A percentile compares a stretch with the other conserved stretches of the same genome.
Conservation (phyloP, 2,797 vertebrate genomes). For the Catharus ustulatus region DNA sequence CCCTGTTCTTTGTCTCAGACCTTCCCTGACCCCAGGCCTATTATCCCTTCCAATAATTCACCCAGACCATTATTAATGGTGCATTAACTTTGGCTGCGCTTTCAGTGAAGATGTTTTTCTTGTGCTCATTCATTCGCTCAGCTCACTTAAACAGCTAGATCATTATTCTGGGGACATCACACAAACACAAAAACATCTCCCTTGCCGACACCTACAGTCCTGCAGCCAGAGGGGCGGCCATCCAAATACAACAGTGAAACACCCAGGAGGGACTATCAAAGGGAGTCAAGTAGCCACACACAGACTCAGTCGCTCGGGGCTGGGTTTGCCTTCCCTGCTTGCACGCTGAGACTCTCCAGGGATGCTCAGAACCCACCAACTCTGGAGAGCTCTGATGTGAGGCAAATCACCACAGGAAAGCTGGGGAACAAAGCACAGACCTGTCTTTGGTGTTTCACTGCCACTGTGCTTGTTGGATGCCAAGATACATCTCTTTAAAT, state of each 20-base stretch:
- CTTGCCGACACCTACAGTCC: constrained; percentile 29
- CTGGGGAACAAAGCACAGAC: not conserved
- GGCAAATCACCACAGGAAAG: not conserved
- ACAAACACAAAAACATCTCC: constrained; percentile 28
- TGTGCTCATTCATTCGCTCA: constrained; percentile 45
- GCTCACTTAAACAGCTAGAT: constrained; percentile 67
- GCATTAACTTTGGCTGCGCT: constrained; percentile 76
- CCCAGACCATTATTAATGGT: constrained; percentile 76
- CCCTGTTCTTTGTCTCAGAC: constrained; percentile 71
- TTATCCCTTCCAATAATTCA: constrained; percentile 72
- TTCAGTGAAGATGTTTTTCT: constrained; percentile 74
- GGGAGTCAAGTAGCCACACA: constrained; percentile 44
- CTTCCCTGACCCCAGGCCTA: constrained; percentile 63
- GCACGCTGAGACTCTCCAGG: rapidly evolving
- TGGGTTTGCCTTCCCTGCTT: not conserved
- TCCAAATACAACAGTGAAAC: not conserved
- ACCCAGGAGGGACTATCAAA: not conserved
- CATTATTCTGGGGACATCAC: constrained; percentile 65
- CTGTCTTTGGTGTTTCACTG: not conserved
- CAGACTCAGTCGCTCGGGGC: rapidly evolving
- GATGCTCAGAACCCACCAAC: not conserved
- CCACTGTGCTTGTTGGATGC: no score
- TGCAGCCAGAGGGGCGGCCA: not conserved
- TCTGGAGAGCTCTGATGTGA: not conserved
- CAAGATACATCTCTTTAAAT: not conserved